Conservation (phyloP, 2,113 vertebrate species). For the Pantherophis guttatus region DNA sequence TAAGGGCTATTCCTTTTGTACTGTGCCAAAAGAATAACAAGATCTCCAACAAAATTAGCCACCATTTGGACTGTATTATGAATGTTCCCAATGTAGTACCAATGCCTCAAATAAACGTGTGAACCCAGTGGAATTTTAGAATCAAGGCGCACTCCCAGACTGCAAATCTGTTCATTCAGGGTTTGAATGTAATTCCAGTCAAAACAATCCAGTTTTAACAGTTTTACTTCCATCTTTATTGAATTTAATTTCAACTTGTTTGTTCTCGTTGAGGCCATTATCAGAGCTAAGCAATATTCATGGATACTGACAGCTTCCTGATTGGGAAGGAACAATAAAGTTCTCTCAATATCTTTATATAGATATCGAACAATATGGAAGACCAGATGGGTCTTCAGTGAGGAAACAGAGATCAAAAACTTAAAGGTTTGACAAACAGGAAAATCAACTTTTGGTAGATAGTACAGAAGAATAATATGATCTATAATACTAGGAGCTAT, state of each 20-base stretch:
- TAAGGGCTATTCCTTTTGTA: background rate
- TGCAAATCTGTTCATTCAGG: background rate
- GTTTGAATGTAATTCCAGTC: background rate
- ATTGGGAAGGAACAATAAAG: background rate
- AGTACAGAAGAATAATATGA: background rate
- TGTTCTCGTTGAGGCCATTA: background rate
- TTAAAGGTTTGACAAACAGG: background rate
- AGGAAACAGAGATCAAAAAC: background rate
- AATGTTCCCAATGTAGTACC: background rate
- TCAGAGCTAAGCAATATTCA: background rate
- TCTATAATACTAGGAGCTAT: background rate
- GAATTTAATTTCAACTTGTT: background rate
- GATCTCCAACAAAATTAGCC: background rate
- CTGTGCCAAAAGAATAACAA: background rate
- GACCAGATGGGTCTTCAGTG: background rate
- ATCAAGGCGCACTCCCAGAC: background rate
- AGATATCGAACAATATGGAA: background rate
- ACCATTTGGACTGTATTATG: background rate
- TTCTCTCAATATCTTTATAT: background rate
- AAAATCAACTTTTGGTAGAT: background rate
- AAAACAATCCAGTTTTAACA: background rate
- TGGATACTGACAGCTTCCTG: background rate
- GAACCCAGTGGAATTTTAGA: background rate
- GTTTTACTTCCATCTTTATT: background rate
- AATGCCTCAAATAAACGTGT: background rate